Conservation (phyloP, 2,888 invertebrate genomes). For the Chrysolina haemoptera region DNA sequence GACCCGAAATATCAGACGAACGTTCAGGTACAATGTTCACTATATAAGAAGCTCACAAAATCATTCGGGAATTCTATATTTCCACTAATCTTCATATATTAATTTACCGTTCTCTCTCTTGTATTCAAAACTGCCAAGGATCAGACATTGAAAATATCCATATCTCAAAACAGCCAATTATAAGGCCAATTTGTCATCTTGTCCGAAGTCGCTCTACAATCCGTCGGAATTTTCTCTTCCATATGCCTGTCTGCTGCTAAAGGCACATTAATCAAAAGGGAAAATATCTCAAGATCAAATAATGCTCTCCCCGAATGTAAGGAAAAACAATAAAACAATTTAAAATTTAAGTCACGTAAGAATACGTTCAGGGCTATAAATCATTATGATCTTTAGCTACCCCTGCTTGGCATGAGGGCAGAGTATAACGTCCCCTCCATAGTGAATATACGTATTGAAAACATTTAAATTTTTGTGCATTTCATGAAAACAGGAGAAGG, state of each 20-base stretch:
- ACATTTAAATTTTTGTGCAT: no score
- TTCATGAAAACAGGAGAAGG: no score
- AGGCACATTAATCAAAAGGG: conserved; percentile 60
- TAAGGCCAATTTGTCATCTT: conserved; percentile 54
- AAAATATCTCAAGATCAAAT: conserved; percentile 63
- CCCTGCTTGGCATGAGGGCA: conserved; percentile 58
- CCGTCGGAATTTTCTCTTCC: conserved; percentile 32
- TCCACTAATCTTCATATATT: neutral
- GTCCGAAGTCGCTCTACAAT: conserved; percentile 37
- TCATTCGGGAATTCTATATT: neutral
- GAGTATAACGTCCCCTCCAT: neutral
- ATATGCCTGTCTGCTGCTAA: conserved; percentile 41
- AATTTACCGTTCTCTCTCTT: neutral
- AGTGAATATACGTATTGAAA: conserved; percentile 20
- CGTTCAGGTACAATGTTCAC: no score
- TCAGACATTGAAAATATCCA: conserved; percentile 32
- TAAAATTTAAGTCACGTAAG: conserved; percentile 69
- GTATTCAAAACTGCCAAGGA: neutral
- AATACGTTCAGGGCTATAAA: conserved; percentile 67
- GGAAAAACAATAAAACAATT: conserved; percentile 70
- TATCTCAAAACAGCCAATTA: conserved; percentile 52
- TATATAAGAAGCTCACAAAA: no score
- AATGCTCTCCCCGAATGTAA: conserved; percentile 53
- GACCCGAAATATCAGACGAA: no score
- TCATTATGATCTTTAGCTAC: conserved; percentile 65